Conservation (phyloP, 2,888 invertebrate species). For the Amiota mariae region DNA sequence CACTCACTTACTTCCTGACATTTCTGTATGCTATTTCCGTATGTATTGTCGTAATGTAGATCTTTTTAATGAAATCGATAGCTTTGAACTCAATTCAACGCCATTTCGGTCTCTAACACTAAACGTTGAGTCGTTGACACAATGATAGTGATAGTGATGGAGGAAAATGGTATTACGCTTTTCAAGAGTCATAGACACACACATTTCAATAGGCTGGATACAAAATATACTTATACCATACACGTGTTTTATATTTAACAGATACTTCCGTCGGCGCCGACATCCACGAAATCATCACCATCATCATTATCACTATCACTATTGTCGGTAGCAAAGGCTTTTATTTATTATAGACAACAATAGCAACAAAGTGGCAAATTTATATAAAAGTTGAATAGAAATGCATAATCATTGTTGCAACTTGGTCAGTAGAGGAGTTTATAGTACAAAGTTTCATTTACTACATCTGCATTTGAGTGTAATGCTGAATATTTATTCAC, state of each 20-base stretch:
- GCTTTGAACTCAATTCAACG: slow-evolving; percentile 25
- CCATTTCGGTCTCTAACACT: slow-evolving; percentile 23
- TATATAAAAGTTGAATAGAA: too few species aligned
- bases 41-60: neutral
- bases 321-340: neutral
- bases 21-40: slow-evolving; percentile 12
- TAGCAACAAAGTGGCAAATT: too few species aligned
- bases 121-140: too few species aligned
- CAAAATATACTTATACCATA: neutral
- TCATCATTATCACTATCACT: neutral
- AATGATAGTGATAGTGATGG: too few species aligned
- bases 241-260: too few species aligned
- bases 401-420: too few species aligned
- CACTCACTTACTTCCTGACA: slow-evolving; percentile 17
- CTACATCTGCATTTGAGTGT: neutral
- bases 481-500: neutral
- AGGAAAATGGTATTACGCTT: too few species aligned
- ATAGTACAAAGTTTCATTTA: too few species aligned
- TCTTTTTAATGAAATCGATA: slow-evolving; percentile 25
- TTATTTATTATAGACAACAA: too few species aligned
- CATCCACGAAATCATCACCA: neutral
- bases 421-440: too few species aligned
- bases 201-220: neutral
- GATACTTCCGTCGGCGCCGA: too few species aligned
- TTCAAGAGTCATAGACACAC: too few species aligned